Conservation (phyloP, 2,113 vertebrate genomes). For the Gadus chalcogrammus region DNA sequence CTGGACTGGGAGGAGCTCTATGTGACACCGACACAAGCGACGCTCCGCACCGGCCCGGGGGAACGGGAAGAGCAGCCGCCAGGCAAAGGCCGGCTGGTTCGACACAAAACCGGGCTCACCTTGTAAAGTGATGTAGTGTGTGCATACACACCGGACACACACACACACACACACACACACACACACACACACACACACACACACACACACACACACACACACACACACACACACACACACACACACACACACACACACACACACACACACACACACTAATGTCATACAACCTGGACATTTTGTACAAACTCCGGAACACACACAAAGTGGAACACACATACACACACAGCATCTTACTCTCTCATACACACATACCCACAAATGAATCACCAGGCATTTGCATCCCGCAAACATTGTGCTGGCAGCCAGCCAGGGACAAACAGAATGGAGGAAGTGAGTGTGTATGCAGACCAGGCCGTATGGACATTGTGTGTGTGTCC, state of each 20-base stretch:
- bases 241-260: conserved; percentile 11
- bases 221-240: conserved; percentile 9
- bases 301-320: no score
- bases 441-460: conserved; percentile 60
- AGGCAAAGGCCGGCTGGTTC: conserved; percentile 14
- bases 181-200: conserved; percentile 8
- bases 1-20: conserved; percentile 28
- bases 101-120: conserved; percentile 32
- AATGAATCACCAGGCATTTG: conserved; percentile 62
- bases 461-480: conserved; percentile 45
- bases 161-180: conserved; percentile 1
- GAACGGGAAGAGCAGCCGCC: conserved; percentile 40
- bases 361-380: conserved; percentile 6
- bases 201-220: conserved; percentile 5
- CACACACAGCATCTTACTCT: not conserved
- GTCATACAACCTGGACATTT: not conserved
- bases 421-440: conserved; percentile 59
- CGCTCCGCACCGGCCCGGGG: conserved; percentile 51
- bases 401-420: conserved; percentile 59
- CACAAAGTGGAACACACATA: conserved; percentile 6
- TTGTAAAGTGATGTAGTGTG: conserved; percentile 30
- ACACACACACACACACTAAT: conserved; percentile 4
- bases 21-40: conserved; percentile 52
- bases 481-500: conserved; percentile 28
- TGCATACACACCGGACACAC: not conserved